Evolutionary conservation across 1,140 invertebrate genomes (phyloP).

Genomic region (Homalodisca vitripennis): DNA sequence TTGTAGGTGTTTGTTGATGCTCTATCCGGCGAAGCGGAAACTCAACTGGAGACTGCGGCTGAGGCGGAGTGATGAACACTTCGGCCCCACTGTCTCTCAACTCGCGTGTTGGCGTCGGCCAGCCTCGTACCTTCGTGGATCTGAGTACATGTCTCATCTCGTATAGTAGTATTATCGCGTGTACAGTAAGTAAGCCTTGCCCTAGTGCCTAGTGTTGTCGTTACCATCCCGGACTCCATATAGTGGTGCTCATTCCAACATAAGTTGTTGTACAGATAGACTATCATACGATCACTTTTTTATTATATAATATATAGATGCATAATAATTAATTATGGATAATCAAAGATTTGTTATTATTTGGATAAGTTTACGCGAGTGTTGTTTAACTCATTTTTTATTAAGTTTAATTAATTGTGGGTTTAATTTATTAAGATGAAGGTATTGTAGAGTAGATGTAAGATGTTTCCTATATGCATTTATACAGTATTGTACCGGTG

Average conservation of each 20-base stretch:
- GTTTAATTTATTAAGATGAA: not conserved
- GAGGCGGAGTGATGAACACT: conserved; percentile 7
- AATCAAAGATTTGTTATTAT: conserved; percentile 30
- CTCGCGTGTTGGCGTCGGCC: no score
- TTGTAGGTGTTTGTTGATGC: conserved; percentile 38
- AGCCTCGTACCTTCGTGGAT: no score
- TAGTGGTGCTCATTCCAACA: conserved; percentile 25
- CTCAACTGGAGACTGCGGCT: conserved; percentile 16
- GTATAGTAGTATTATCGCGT: no score
- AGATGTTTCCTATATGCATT: conserved; percentile 28
- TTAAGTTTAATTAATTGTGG: conserved; percentile 5
- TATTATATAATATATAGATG: not conserved
- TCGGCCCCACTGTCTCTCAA: not conserved
- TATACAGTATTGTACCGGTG: conserved; percentile 21
- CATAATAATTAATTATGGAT: not conserved
- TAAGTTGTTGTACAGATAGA: no score
- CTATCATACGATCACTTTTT: not conserved
- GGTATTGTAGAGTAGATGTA: conserved; percentile 13
- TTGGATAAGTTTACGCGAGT: conserved; percentile 28
- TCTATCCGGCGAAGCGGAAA: conserved; percentile 40
- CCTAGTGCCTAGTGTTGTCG: conserved; percentile 19
- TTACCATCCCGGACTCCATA: not conserved
- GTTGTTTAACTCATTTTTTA: conserved; percentile 12
- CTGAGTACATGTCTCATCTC: no score
- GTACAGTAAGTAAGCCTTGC: conserved; percentile 25